Evolutionary conservation across 2,113 vertebrate species (phyloP).

Genomic region (Rhinoderma darwinii): DNA sequence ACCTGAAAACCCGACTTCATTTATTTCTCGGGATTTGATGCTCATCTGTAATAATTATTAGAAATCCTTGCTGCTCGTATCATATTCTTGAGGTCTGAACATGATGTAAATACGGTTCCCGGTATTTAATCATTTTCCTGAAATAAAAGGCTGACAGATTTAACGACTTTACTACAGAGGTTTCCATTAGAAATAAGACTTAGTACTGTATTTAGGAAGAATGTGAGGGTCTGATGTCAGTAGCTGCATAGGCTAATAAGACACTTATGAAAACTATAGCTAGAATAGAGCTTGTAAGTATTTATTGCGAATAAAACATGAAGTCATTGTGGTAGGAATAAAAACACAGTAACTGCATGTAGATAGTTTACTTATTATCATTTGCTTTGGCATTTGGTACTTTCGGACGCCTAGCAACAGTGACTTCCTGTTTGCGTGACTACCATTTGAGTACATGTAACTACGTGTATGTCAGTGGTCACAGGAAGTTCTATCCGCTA

Average conservation of each 20-base stretch:
- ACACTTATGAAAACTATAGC: not conserved
- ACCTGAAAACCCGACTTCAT: not conserved
- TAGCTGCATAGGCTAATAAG: no score
- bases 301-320: no score
- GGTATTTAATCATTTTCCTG: conserved; percentile 23
- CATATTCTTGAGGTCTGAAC: conserved; percentile 19
- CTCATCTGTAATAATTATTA: conserved; percentile 24
- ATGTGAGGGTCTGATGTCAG: not conserved
- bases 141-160: conserved; percentile 11
- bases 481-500: no score
- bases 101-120: not conserved
- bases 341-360: no score
- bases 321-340: not conserved
- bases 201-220: not conserved
- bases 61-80: not conserved
- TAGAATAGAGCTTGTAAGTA: no score
- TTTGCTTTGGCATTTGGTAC: not conserved
- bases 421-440: no score
- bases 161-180: not conserved
- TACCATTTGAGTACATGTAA: no score
- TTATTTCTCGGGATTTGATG: conserved; percentile 8
- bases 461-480: no score
- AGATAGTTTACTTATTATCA: not conserved
- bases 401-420: not conserved
- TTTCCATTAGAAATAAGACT: not conserved